Conservation (phyloP, 2,113 vertebrate genomes). For the Pungitius pungitius region DNA sequence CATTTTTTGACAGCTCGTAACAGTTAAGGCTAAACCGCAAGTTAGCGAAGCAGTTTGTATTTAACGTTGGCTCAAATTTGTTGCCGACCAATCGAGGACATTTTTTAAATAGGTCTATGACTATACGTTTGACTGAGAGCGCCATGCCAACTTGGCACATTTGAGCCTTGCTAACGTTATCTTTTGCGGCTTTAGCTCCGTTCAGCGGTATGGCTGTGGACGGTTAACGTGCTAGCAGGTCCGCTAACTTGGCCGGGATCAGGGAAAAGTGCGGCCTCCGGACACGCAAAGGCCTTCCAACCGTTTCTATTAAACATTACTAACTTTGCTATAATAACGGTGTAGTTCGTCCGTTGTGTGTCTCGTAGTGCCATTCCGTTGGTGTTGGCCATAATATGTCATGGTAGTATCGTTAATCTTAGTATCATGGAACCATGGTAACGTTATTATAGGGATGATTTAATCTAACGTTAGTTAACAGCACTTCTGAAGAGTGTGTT, state of each 20-base stretch:
- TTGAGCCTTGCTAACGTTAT: not conserved
- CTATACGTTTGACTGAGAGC: not conserved
- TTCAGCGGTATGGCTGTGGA: constrained; percentile 13
- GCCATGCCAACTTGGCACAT: not conserved
- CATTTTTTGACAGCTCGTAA: constrained; percentile 61
- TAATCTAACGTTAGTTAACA: not conserved
- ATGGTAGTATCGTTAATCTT: not conserved
- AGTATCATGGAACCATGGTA: not conserved
- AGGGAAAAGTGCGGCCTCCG: constrained; percentile 64
- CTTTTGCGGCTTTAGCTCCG: not conserved
- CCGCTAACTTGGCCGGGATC: constrained; percentile 62
- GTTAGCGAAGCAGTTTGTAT: not conserved
- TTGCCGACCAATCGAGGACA: not conserved
- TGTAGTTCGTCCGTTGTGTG: not conserved
- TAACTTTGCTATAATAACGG: constrained; percentile 2
- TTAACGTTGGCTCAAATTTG: not conserved
- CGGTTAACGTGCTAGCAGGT: constrained; percentile 58
- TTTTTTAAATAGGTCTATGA: not conserved
- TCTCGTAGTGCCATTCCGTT: not conserved
- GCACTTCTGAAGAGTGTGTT: not conserved
- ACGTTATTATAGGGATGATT: not conserved
- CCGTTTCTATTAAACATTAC: constrained; percentile 23
- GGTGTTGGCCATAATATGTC: not conserved
- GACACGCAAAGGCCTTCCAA: constrained; percentile 50
- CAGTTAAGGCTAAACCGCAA: not conserved